Evolutionary conservation across 2,888 invertebrate genomes (phyloP).

Genomic region (Zhuqinia jingwanae): DNA sequence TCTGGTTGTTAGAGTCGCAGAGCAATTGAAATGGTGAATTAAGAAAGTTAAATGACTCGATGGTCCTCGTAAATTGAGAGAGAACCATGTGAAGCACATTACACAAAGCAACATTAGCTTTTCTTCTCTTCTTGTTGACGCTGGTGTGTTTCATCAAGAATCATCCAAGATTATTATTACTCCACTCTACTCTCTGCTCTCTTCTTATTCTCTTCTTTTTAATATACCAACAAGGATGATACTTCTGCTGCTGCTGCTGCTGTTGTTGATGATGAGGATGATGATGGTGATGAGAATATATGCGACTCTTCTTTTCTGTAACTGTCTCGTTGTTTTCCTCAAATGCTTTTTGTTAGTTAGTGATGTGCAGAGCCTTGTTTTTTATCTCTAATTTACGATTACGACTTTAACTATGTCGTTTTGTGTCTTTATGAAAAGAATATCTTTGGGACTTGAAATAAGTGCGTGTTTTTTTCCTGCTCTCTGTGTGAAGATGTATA

Average conservation of each 20-base stretch:
- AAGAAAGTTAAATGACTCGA: slow-evolving; percentile 74
- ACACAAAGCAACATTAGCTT: slow-evolving; percentile 21
- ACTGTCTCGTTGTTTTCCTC: slow-evolving; percentile 30
- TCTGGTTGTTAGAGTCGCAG: slow-evolving; percentile 12
- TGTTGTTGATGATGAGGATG: background rate
- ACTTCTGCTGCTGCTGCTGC: too few relatives aligned
- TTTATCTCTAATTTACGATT: slow-evolving; percentile 77
- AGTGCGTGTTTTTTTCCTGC: slow-evolving; percentile 61
- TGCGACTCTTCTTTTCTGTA: slow-evolving; percentile 15
- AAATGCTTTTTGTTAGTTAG: slow-evolving; percentile 67
- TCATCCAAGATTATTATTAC: slow-evolving; percentile 46
- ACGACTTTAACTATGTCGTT: slow-evolving; percentile 78
- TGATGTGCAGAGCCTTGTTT: slow-evolving; percentile 64
- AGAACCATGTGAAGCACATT: slow-evolving; percentile 64
- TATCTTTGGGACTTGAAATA: slow-evolving; percentile 63
- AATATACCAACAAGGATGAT: too few relatives aligned
- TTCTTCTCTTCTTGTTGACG: slow-evolving; percentile 32
- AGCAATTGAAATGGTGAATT: slow-evolving; percentile 67
- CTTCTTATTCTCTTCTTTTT: too few relatives aligned
- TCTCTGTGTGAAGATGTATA: slow-evolving; percentile 66
- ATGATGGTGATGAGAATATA: slow-evolving; percentile 40
- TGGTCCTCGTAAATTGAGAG: slow-evolving; percentile 77
- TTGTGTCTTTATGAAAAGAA: slow-evolving; percentile 75
- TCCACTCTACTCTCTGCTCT: background rate
- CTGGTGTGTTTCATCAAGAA: slow-evolving; percentile 70